Base-by-base conservation (phyloP, 2,113 vertebrate species). In the Orthonyx spaldingii region DNA sequence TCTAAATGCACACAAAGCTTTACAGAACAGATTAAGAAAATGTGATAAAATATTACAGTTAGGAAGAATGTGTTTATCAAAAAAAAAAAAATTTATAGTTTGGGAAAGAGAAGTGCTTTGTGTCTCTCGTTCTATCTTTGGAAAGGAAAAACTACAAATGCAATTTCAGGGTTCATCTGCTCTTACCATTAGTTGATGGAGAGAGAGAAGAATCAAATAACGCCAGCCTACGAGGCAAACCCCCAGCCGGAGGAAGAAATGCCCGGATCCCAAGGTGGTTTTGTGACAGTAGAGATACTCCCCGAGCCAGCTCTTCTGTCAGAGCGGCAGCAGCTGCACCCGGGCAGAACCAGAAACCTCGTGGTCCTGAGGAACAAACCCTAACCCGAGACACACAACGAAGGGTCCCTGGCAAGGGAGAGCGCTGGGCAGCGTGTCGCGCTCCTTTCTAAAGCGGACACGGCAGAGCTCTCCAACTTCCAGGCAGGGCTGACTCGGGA, bases 71-170 rank as follows among this genome's bases (percentile, higher is more conserved):
- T 13, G 52, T 42, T 82, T 15, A 33, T 42, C 6, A 86, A 75
- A 46, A 79, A 76, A 7, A 8, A 76, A 7, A 6, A 39, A n/a
- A n/a, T n/a, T 6, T 30, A 39, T 0, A 13, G 28, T 61, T 66
- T 23, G 10, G 23, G 72, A 30, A 28, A 75, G 35, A 47, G 5
- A 57, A 47, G 59, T 30, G 37, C 19, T 78, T 61, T 24, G 23
- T 24, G 20, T 37, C 0, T 0, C 27, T 82, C 0, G 0, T 39
- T 50, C 28, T 39, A 2, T 19, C 55, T 68, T 61, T 26, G 21
- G 37, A 50, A 78, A 79, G 65, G 76, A 77, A 55, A 24, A 70
- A 41, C 50, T 9, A 11, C 61, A 52, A 69, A 61, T 3, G 18
- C 22, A 66, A 68, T 86, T 85, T 81, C 72, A 47, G 70, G 28